phyloP scores from a whole-genome alignment of 1,140 invertebrate genomes.

The Subanguina moxae region DNA sequence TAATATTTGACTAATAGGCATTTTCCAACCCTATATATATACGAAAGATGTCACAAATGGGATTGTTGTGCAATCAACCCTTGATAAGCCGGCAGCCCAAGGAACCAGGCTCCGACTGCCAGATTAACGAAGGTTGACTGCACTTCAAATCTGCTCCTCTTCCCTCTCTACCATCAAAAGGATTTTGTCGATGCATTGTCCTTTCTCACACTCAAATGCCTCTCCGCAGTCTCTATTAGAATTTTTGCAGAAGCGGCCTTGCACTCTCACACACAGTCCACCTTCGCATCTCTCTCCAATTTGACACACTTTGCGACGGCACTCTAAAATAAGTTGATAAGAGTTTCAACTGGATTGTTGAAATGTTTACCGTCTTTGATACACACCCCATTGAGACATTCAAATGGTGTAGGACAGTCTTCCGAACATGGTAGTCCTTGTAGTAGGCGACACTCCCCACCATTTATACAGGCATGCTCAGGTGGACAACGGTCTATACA shows the following conservation, averaged over 20 bases:
- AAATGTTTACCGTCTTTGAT: slow-evolving; percentile 39
- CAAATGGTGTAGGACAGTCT: slow-evolving; percentile 41
- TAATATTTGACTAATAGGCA: too few species aligned
- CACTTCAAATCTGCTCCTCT: too few species aligned
- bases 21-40: too few species aligned
- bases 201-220: slow-evolving; percentile 44
- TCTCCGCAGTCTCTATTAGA: slow-evolving; percentile 53
- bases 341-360: neutral
- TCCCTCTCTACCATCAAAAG: too few species aligned
- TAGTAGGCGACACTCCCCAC: slow-evolving; percentile 47
- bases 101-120: too few species aligned
- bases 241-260: slow-evolving; percentile 42
- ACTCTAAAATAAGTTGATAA: slow-evolving; percentile 36
- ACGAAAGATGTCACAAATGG: too few species aligned
- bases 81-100: too few species aligned
- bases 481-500: slow-evolving; percentile 34
- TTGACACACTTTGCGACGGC: slow-evolving; percentile 53
- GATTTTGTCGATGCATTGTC: slow-evolving; percentile 43
- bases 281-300: slow-evolving; percentile 54
- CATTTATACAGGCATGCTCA: slow-evolving; percentile 44
- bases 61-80: too few species aligned
- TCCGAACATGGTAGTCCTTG: slow-evolving; percentile 40
- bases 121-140: too few species aligned
- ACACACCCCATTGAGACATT: slow-evolving; percentile 50
- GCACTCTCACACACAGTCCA: slow-evolving; percentile 52